Percentiles rank a stretch among this genome's conserved stretches.
Conservation (phyloP, 92 coral and sea anemone species). For the Chrysogorgia sp. region DNA sequence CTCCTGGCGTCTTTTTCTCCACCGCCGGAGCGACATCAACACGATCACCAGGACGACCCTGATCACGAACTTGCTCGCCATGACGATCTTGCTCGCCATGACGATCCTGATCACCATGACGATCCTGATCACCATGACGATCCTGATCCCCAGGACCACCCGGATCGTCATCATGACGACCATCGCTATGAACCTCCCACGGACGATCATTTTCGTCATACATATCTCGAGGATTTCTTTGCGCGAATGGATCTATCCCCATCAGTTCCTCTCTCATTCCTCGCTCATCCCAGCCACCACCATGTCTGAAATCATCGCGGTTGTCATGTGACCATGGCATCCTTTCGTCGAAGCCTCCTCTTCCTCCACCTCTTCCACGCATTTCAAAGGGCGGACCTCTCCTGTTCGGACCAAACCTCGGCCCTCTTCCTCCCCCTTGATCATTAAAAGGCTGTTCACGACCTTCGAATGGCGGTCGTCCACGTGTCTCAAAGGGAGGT, state of each 20-base stretch:
- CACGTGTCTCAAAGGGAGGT: constrained; percentile 24
- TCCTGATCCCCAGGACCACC: constrained; percentile 60
- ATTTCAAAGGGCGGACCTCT: constrained; percentile 11
- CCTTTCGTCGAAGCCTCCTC: constrained; percentile 6
- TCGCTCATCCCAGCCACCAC: constrained; percentile 25
- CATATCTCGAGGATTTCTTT: constrained; percentile 11
- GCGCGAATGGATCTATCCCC: constrained; percentile 15
- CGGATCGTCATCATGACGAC: constrained; percentile 49
- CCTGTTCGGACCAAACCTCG: constrained; percentile 29
- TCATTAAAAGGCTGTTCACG: background rate
- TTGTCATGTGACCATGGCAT: constrained; percentile 45
- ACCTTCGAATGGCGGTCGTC: constrained; percentile 9
- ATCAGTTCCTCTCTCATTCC: constrained; percentile 20
- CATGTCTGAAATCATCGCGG: constrained; percentile 16
- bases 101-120: constrained; percentile 60
- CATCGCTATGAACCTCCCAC: background rate
- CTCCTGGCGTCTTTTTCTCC: background rate
- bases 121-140: constrained; percentile 49
- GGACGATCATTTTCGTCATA: background rate
- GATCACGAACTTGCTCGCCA: constrained; percentile 20
- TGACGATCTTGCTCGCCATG: constrained; percentile 59
- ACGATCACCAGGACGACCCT: constrained; percentile 41
- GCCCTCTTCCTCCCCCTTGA: background rate
- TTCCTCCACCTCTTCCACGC: background rate
- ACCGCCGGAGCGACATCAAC: constrained; percentile 35